phyloP scores from a whole-genome alignment of 2,888 invertebrate genomes.

The Drosophila prostipennis region DNA sequence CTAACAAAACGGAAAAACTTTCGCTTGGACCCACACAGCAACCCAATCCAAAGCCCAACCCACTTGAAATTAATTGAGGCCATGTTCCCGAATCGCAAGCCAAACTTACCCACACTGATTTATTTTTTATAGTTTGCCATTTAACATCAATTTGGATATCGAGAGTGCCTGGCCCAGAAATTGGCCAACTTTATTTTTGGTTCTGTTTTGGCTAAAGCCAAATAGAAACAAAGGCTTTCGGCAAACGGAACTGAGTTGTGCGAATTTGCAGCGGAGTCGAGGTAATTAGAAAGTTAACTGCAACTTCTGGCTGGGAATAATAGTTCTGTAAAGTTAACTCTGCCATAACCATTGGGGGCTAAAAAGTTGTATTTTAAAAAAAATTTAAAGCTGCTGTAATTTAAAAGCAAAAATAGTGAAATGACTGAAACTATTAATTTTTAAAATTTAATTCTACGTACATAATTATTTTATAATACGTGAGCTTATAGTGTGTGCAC shows the following conservation, averaged over 20 bases:
- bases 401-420: constrained; percentile 1
- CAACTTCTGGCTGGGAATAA: constrained; percentile 24
- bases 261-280: constrained; percentile 34
- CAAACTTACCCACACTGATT: constrained; percentile 24
- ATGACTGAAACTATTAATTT: background rate
- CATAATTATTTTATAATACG: too few relatives aligned
- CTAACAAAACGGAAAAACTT: constrained; percentile 64
- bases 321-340: constrained; percentile 30
- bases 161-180: constrained; percentile 48
- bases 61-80: constrained; percentile 50
- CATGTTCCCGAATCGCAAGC: constrained; percentile 28
- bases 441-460: background rate
- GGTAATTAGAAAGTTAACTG: constrained; percentile 50
- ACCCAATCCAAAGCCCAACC: background rate
- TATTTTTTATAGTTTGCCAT: constrained; percentile 29
- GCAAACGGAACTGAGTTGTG: constrained; percentile 21
- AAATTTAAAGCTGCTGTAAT: background rate
- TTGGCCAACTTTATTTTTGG: constrained; percentile 44
- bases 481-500: too few relatives aligned
- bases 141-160: constrained; percentile 49
- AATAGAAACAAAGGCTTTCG: constrained; percentile 39
- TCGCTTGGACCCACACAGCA: constrained; percentile 1
- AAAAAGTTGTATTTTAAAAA: constrained; percentile 10
- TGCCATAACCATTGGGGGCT: constrained; percentile 17
- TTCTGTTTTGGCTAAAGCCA: constrained; percentile 40